Conservation (phyloP, 2,888 invertebrate genomes). For the Diplazon laetatorius region DNA sequence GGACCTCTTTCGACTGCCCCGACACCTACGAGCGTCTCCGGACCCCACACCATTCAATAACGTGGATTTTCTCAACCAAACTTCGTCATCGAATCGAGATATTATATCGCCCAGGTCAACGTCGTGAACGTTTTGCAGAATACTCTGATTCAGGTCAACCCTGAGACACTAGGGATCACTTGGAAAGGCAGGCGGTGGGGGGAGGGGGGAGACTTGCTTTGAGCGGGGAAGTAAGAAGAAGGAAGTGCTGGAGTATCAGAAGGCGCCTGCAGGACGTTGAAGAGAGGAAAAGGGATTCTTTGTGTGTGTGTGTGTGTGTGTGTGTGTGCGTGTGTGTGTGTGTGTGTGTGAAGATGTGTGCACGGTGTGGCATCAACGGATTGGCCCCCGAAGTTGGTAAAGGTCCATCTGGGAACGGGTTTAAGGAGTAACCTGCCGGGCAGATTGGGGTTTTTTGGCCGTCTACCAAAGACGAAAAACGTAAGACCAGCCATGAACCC, state of each 20-base stretch:
- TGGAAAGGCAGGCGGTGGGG: no score
- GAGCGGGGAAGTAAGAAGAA: conserved; percentile 45
- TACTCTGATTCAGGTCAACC: conserved; percentile 29
- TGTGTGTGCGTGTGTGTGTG: no score
- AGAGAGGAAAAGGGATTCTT: no score
- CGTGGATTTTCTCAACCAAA: no score
- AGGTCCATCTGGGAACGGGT: conserved; percentile 78
- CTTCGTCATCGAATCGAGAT: conserved; percentile 7
- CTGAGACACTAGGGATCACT: conserved; percentile 32
- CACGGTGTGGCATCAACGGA: conserved; percentile 51
- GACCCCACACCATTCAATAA: no score
- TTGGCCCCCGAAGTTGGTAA: conserved; percentile 66
- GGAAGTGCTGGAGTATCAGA: conserved; percentile 73
- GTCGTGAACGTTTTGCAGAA: conserved; percentile 4
- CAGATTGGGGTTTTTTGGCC: conserved; percentile 81
- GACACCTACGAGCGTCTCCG: no score
- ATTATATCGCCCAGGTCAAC: conserved; percentile 10
- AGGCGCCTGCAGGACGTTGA: conserved; percentile 71
- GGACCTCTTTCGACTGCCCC: no score
- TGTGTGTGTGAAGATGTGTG: conserved; percentile 52
- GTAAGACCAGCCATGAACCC: conserved; percentile 40
- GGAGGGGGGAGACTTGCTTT: no score
- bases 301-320: no score
- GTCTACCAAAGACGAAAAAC: conserved; percentile 75
- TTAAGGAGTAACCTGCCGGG: conserved; percentile 75